Evolutionary conservation across 2,888 invertebrate genomes (phyloP), one percentile per base, ranked within the genome.

Genomic region (Cataglyphis livida): DNA sequence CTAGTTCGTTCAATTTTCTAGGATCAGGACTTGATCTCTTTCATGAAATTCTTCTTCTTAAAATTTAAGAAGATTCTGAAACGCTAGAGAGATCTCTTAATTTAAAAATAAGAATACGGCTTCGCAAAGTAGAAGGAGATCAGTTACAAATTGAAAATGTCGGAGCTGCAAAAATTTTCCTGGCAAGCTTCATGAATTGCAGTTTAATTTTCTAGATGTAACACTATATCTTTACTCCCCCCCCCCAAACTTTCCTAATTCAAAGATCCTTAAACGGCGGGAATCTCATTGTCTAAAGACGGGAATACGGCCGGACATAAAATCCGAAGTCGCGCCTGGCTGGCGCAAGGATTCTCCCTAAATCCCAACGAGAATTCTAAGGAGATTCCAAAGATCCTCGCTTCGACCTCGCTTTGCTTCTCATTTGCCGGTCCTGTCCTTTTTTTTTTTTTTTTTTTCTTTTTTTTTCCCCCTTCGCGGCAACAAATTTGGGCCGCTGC

Each of bases 151-250:
- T 4, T 9, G 21, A n/a, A 74, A 74, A 62, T 44, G 18, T 18
- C 18, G 1, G n/a, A 12, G 18, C 21, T 3, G 61, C 48, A 25
- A 41, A 51, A 76, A 66, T 25, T 18, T 54, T 3, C n/a, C n/a
- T 6, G 6, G 15, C 7, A 35, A 54, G n/a, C 25, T n/a, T 12
- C 12, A n/a, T 10, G 66, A 28, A 18, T 6, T 12, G 68, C 15
- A 68, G 32, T 76, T 76, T 66, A 66, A 79, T 79, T 79, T 79
- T 71, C 51, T 66, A n/a, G 38, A 9, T 25, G 10, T 66, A 44
- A 65, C 65, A 28, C 65, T 9, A 15, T 25, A 38, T 35, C 21
- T 48, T 35, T 32, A 21, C 4, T 21, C 18, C 18, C 21, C 18
- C 18, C 21, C 21, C n/a, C 21, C 21, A 21, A 57, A 12, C 78